phyloP scores from a whole-genome alignment of 2,888 invertebrate species.

The Rhimphoctona megacephalus region DNA sequence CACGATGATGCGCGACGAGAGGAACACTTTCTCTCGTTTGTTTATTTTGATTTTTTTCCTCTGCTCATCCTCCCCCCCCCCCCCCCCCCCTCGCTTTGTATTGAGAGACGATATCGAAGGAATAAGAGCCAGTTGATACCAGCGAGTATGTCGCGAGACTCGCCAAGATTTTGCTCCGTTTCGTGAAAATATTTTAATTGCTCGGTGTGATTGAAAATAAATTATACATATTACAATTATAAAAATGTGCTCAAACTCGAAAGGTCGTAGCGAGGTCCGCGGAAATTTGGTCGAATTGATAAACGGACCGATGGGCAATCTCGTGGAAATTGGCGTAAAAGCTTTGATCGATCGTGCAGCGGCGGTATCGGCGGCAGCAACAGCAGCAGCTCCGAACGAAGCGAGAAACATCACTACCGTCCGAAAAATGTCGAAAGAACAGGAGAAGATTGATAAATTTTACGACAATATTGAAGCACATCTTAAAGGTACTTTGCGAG shows the following conservation, averaged over 20 bases:
- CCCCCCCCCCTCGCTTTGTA: neutral
- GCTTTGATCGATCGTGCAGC: constrained; percentile 66
- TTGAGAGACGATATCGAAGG: neutral
- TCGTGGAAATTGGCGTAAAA: constrained; percentile 71
- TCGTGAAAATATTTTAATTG: neutral
- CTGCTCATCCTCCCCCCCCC: no score
- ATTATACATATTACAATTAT: neutral
- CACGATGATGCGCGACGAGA: no score
- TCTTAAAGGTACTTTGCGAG: constrained; percentile 67
- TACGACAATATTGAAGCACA: constrained; percentile 70
- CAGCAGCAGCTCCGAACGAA: constrained; percentile 62
- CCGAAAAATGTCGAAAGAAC: constrained; percentile 3
- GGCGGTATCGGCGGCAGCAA: constrained; percentile 66
- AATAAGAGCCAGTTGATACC: neutral
- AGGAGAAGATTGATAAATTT: constrained; percentile 50
- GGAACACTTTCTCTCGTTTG: neutral
- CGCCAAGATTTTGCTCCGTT: neutral
- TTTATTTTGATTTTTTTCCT: neutral
- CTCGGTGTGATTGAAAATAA: neutral
- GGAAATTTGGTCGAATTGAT: constrained; percentile 64
- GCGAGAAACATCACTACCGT: constrained; percentile 37
- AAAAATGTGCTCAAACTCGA: constrained; percentile 57
- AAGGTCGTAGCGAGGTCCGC: constrained; percentile 33
- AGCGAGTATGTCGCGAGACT: neutral
- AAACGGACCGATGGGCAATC: constrained; percentile 66